Base-by-base conservation (phyloP, 2,797 vertebrate genomes). In the Anguilla megastoma region DNA sequence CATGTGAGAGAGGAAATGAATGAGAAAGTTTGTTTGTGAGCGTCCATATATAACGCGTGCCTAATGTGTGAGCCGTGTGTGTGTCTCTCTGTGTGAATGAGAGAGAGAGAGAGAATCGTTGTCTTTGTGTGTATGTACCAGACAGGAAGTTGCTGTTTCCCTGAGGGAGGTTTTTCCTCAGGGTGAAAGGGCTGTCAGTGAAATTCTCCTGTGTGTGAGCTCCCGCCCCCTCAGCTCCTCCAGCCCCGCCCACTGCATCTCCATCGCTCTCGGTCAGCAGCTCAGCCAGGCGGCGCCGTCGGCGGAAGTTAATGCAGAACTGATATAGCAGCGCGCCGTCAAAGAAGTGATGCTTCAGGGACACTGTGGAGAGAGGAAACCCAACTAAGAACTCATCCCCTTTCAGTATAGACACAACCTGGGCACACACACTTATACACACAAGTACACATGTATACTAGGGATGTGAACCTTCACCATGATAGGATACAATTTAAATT, bases 301-400 rank as follows among this genome's bases (percentile, higher is more conserved):
- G 95, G 0, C 97, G 96, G 7, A 98, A 97, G 90, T 98, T 97
- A 89, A 97, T 96, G 92, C 96, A 95, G 92, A 98, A 98, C n/a
- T 97, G 96, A 93, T 97, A 98, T 69, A 98, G 95, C 58, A 96
- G 90, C 66, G 96, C 95, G 3, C 96, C 96, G 92, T 98, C 97
- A 80, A 96, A 96, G 93, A 98, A 98, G 90, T 97, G 94, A 86
- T 97, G 95, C 89, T 94, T 96, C 12, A 93, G 95, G 90, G 94
- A 93, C 88, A 98, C 98, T 98, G 87, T 3, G 87, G 86, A 91
- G 87, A 91, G 87, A 89, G 63, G 58, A 91, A 83, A 63, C 12
- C 3, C 54, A 33, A 30, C 27, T 36, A 16, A 63, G 14, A 30
- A 6, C 56, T n/a, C 18, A 27, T 14, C 52, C 8, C 21, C 8